Percentiles rank a stretch among this genome's conserved stretches.
These are phyloP conservation scores for Enteromius fasciolatus DNA, from an alignment of 2,797 vertebrate genomes.

Conservation along the genomic window DNA sequence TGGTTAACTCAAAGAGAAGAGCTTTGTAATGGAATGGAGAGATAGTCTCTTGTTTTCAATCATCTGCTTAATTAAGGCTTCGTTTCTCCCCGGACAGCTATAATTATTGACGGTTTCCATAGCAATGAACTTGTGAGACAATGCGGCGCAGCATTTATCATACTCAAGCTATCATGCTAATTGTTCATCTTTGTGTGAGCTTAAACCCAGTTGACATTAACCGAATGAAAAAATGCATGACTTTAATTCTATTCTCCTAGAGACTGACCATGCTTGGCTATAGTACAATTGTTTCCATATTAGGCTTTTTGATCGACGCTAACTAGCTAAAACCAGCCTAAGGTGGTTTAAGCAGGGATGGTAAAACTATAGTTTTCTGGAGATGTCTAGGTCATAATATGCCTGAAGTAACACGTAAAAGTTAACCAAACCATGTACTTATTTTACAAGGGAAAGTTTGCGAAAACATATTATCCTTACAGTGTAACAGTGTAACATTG, in stretches of 20 bases:
- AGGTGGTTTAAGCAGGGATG: background rate
- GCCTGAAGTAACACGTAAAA: no score
- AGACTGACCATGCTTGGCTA: slow-evolving; percentile 19
- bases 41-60: slow-evolving; percentile 13
- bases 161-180: slow-evolving; percentile 7
- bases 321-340: background rate
- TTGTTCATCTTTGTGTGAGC: background rate
- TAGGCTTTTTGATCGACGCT: background rate
- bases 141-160: slow-evolving; percentile 31
- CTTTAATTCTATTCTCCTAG: slow-evolving; percentile 9
- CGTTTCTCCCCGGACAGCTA: slow-evolving; percentile 1
- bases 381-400: background rate
- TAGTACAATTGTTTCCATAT: background rate
- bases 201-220: slow-evolving; percentile 13
- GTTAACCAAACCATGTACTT: background rate
- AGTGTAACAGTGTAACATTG: no score
- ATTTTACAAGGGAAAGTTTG: background rate
- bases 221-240: background rate
- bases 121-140: slow-evolving; percentile 19
- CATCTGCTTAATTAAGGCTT: slow-evolving; percentile 24
- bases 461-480: background rate
- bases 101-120: slow-evolving; percentile 25
- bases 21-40: slow-evolving; percentile 2
- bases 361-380: background rate
- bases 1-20: slow-evolving; percentile 22